A percentile compares a stretch with the other conserved stretches of the same genome.
Conservation (phyloP, 2,888 invertebrate genomes). For the Elmis aenea region DNA sequence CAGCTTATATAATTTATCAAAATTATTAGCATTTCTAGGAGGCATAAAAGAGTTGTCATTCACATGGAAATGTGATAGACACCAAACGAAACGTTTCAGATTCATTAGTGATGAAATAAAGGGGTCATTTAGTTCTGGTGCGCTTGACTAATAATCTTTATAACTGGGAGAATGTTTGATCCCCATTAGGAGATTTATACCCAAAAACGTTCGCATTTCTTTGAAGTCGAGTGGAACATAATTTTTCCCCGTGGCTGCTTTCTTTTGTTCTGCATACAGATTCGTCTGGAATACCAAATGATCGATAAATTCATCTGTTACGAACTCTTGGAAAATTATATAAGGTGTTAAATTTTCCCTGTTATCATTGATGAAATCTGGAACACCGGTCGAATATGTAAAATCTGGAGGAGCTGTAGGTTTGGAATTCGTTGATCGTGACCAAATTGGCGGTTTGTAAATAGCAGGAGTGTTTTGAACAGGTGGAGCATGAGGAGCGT, state of each 20-base stretch:
- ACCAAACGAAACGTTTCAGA: slow-evolving; percentile 4
- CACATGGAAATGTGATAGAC: slow-evolving; percentile 1
- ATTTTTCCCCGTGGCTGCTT: neutral
- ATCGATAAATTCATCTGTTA: neutral
- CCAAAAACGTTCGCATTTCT: slow-evolving; percentile 3
- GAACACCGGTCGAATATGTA: neutral
- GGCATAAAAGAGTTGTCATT: slow-evolving; percentile 4
- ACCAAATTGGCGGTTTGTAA: neutral
- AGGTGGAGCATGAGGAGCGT: neutral
- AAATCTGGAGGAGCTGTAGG: neutral
- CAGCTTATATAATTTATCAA: slow-evolving; percentile 6
- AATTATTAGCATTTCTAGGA: neutral
- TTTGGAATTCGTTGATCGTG: neutral
- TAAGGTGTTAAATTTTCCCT: neutral
- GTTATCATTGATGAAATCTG: neutral
- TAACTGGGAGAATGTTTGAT: no score
- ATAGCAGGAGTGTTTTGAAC: neutral
- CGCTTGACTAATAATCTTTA: neutral
- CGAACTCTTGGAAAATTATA: neutral
- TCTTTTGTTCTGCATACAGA: no score
- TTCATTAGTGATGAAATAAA: slow-evolving; percentile 2
- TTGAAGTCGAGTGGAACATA: neutral
- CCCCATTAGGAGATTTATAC: no score
- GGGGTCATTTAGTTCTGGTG: neutral
- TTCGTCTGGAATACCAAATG: slow-evolving; percentile 2